A percentile compares a stretch with the other conserved stretches of the same genome.
Evolutionary conservation across 2,797 vertebrate species (phyloP).

Genomic region (Galagoides demidoff): DNA sequence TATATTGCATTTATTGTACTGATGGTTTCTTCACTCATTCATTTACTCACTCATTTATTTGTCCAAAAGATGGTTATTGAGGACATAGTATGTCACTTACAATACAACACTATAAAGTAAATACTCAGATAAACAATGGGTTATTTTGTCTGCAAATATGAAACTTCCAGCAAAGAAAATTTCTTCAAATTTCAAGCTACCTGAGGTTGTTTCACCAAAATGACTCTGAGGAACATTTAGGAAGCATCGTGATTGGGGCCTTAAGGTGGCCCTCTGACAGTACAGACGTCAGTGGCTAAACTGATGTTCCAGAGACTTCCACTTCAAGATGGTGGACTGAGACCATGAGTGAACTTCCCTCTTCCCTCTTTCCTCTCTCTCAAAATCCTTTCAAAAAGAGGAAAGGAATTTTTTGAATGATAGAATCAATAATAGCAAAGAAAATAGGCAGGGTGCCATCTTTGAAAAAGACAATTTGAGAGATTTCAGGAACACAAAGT

Average conservation of each 20-base stretch:
- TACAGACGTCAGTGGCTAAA: background rate
- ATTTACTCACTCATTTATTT: background rate
- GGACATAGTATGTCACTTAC: background rate
- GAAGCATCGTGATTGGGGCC: background rate
- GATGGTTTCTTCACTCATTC: background rate
- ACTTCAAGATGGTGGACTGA: background rate
- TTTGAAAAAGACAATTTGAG: background rate
- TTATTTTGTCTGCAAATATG: background rate
- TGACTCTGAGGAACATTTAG: background rate
- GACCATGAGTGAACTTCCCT: background rate
- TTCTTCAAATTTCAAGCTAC: background rate
- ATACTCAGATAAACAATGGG: background rate
- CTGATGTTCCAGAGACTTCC: background rate
- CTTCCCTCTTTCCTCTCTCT: too few relatives aligned
- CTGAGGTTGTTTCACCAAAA: background rate
- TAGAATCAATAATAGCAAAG: background rate
- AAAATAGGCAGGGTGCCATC: background rate
- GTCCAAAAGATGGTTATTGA: background rate
- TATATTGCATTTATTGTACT: background rate
- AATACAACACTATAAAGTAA: background rate
- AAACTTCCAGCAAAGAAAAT: background rate
- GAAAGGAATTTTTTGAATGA: background rate
- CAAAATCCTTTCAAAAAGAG: background rate
- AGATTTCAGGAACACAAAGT: background rate
- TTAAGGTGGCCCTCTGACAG: background rate